Base-by-base conservation (phyloP, 1,140 invertebrate genomes). In the Teleopsis dalmanni region DNA sequence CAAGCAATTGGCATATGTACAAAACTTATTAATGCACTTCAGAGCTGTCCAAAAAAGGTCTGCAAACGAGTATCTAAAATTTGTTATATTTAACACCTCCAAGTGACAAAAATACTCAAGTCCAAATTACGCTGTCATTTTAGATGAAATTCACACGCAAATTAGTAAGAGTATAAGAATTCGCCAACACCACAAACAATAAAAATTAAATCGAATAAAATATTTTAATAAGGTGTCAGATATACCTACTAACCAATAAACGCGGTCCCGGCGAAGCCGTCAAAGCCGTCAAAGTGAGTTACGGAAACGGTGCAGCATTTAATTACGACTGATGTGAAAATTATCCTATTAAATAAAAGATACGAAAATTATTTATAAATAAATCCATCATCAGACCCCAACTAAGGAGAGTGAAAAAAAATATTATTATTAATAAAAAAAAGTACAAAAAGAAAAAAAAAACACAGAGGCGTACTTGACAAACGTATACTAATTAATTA, bases 401-500 rank as follows among this genome's bases (percentile, higher is more conserved):
- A n/a, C n/a, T n/a, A n/a, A n/a, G n/a, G n/a, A n/a, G n/a, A n/a
- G n/a, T n/a, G n/a, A n/a, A n/a, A n/a, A n/a, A n/a, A n/a, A n/a
- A n/a, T n/a, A n/a, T n/a, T n/a, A n/a, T n/a, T n/a, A n/a, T n/a
- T n/a, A n/a, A 18, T 31, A 27, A 3, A 5, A 29, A 43, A 13
- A 43, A 19, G 21, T 10, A 29, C 6, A 41, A 27, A 22, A 18
- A 7, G 22, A 25, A 31, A 19, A 13, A 43, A 11, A 13, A 13
- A 23, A 25, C 41, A 31, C 26, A 43, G 25, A 29, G 16, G 16
- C 19, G 14, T 66, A 66, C 61, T 66, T 66, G 64, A 66, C 64
- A 66, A 66, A 66, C 66, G 63, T 57, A 64, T 66, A 66, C 64
- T 66, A 66, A 66, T 66, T 66, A 66, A 66, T 66, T 66, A 66